Conservation (phyloP, 2,113 vertebrate genomes). For the Protobothrops mucrosquamatus region DNA sequence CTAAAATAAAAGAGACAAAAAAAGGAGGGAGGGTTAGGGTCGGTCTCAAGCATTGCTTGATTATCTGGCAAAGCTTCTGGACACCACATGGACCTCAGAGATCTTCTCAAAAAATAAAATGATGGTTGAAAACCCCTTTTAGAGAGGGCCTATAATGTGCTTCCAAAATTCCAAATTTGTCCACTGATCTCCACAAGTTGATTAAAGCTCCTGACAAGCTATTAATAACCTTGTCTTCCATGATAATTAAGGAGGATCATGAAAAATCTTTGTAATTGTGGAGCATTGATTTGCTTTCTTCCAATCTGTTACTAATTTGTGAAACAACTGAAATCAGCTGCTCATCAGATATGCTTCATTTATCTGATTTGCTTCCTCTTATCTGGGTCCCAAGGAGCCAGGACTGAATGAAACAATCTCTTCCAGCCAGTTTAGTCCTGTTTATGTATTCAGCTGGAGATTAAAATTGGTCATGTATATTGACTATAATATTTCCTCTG, state of each 20-base stretch:
- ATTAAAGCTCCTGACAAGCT: background rate
- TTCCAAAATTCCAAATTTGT: background rate
- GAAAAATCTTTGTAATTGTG: background rate
- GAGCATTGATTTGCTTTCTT: background rate
- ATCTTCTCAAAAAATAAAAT: background rate
- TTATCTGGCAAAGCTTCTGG: background rate
- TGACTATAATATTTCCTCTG: background rate
- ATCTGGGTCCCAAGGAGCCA: background rate
- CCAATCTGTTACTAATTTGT: background rate
- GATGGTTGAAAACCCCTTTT: background rate
- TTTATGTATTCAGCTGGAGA: background rate
- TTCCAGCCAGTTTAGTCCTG: background rate
- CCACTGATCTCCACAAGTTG: background rate
- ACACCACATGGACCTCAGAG: background rate
- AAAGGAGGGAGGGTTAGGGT: slow-evolving; percentile 28
- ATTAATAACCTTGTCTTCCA: background rate
- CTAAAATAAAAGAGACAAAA: slow-evolving; percentile 48
- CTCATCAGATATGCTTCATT: background rate
- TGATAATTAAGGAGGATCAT: background rate
- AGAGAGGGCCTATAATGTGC: background rate
- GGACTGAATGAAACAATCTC: background rate
- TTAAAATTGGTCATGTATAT: background rate
- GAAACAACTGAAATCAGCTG: background rate
- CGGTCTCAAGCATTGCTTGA: background rate
- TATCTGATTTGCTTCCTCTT: background rate